Evolutionary conservation across 2,888 invertebrate genomes (phyloP).

Genomic region (Epistrophella euchroma): DNA sequence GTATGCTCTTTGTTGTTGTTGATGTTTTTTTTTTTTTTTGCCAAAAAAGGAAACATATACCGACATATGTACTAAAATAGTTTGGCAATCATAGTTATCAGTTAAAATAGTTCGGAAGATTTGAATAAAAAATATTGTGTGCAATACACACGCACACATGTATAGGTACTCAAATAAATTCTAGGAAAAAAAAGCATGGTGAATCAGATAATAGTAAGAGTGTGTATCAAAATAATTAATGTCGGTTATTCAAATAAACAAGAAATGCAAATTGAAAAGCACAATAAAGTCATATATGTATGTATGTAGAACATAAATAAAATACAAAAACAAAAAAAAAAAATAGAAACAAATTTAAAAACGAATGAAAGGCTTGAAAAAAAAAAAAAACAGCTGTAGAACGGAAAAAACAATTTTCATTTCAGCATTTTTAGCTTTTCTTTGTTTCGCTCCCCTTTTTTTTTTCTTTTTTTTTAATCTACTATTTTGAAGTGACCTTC

Average conservation of each 20-base stretch:
- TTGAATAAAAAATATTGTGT: constrained; percentile 50
- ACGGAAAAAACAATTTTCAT: constrained; percentile 47
- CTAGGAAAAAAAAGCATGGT: background rate
- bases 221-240: constrained; percentile 67
- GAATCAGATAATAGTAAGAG: constrained; percentile 51
- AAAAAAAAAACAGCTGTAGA: constrained; percentile 56
- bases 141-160: background rate
- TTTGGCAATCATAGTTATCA: constrained; percentile 17
- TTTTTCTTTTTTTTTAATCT: constrained; percentile 14
- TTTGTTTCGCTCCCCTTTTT: constrained; percentile 3
- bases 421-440: constrained; percentile 16
- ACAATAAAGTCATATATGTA: constrained; percentile 24
- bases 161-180: background rate
- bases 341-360: background rate
- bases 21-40: no score
- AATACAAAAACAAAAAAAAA: background rate
- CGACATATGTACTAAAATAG: no score
- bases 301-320: background rate
- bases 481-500: constrained; percentile 69
- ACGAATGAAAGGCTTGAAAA: constrained; percentile 42
- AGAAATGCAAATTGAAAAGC: constrained; percentile 66
- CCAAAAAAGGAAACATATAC: no score
- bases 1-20: no score
- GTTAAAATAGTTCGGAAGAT: background rate
- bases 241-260: constrained; percentile 69